Conservation (phyloP, 2,797 vertebrate genomes). For the Craterocephalus amniculus region DNA sequence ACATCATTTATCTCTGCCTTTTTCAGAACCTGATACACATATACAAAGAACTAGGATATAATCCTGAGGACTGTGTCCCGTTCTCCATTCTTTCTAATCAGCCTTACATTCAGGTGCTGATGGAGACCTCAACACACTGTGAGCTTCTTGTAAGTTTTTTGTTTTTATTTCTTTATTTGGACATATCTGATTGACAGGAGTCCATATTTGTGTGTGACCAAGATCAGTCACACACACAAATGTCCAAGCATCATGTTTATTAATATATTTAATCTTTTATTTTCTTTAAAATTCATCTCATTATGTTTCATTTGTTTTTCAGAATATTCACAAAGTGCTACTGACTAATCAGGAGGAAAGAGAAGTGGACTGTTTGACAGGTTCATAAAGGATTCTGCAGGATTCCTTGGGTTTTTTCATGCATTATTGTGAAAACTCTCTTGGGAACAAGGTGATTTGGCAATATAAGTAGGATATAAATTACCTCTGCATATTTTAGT, state of each 20-base stretch:
- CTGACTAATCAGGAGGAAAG: slow-evolving; percentile 36
- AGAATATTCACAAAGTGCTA: slow-evolving; percentile 75
- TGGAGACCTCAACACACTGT: slow-evolving; percentile 79
- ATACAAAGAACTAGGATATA: slow-evolving; percentile 83
- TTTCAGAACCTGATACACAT: slow-evolving; percentile 81
- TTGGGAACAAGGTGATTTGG: background rate
- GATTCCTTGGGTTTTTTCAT: background rate
- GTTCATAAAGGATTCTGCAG: slow-evolving; percentile 22
- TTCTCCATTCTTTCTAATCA: slow-evolving; percentile 85
- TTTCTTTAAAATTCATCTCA: background rate
- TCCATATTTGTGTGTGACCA: background rate
- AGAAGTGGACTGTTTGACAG: slow-evolving; percentile 14
- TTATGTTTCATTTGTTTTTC: slow-evolving; percentile 17
- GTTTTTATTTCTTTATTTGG: slow-evolving; percentile 1
- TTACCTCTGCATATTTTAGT: background rate
- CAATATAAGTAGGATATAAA: background rate
- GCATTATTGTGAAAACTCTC: background rate
- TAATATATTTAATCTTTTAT: background rate
- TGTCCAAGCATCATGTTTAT: background rate
- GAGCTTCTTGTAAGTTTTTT: slow-evolving; percentile 73
- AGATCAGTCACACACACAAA: background rate
- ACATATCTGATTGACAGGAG: background rate
- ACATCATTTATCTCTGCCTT: slow-evolving; percentile 15
- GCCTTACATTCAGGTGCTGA: slow-evolving; percentile 84
- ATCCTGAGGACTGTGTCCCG: slow-evolving; percentile 76